Percentiles rank a stretch among this genome's conserved stretches.
Evolutionary conservation across 2,113 vertebrate genomes (phyloP).

Genomic region (Rhinolophus ferrumequinum): DNA sequence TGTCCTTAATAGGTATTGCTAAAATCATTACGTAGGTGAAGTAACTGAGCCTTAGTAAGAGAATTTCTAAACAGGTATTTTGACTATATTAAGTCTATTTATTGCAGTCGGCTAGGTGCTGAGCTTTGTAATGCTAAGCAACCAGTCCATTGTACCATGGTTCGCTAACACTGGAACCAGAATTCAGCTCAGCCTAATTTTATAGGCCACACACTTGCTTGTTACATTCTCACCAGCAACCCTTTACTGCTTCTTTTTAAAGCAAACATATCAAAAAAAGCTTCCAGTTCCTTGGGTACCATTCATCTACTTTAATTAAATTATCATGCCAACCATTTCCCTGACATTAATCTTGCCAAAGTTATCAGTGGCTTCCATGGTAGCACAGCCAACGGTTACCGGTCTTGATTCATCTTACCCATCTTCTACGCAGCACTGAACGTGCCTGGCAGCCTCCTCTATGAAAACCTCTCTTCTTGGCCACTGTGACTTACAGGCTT

Average conservation of each 20-base stretch:
- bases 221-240: neutral
- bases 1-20: neutral
- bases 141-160: accelerated
- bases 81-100: no score
- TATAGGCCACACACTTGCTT: neutral
- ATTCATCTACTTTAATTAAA: neutral
- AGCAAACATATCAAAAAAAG: neutral
- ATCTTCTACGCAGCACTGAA: neutral
- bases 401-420: neutral
- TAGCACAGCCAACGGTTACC: neutral
- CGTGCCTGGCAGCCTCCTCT: neutral
- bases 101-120: no score
- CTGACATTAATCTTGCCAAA: neutral
- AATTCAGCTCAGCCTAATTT: neutral
- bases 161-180: no score
- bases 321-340: neutral
- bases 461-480: neutral
- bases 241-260: neutral
- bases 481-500: neutral
- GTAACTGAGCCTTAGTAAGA: no score
- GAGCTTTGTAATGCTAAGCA: neutral
- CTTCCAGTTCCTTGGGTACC: neutral
- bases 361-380: neutral
- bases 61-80: no score
- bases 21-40: neutral